These are phyloP conservation scores for Andrena praecox DNA, from an alignment of 2,888 invertebrate genomes.

Conservation along the genomic window DNA sequence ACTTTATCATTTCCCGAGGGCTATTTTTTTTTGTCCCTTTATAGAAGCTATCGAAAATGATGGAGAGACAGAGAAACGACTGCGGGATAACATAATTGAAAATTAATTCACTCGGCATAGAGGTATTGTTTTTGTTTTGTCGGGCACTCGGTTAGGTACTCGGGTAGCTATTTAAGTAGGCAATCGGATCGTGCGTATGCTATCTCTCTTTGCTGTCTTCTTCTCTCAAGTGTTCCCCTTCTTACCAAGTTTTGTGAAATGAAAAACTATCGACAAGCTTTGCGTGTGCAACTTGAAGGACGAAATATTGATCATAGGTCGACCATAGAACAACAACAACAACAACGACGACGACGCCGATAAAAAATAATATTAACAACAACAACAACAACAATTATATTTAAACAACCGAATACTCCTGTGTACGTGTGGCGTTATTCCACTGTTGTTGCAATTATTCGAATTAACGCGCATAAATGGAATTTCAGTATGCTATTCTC, in stretches of 20 bases:
- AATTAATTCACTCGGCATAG: not conserved
- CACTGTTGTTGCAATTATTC: not conserved
- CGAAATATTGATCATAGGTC: not conserved
- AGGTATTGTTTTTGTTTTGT: slow-evolving; percentile 1
- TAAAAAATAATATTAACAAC: slow-evolving; percentile 15
- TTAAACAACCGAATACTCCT: slow-evolving; percentile 5
- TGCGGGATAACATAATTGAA: not conserved
- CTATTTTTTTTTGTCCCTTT: too few species aligned
- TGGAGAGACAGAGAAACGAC: not conserved
- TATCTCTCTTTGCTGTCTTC: not conserved
- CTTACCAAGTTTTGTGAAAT: too few species aligned
- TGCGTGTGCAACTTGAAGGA: too few species aligned
- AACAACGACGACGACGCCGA: not conserved
- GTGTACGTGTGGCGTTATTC: not conserved
- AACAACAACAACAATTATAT: slow-evolving; percentile 21
- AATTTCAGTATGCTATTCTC: not conserved
- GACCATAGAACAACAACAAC: too few species aligned
- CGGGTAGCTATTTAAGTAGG: not conserved
- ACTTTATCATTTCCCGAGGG: not conserved
- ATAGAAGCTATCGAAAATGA: too few species aligned
- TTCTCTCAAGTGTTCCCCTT: too few species aligned
- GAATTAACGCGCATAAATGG: not conserved
- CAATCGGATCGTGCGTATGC: not conserved
- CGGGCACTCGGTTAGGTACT: not conserved
- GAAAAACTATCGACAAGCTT: too few species aligned